These are phyloP conservation scores for Tyrophagus putrescentiae DNA, from an alignment of 1,140 invertebrate genomes.

Conservation along the genomic window DNA sequence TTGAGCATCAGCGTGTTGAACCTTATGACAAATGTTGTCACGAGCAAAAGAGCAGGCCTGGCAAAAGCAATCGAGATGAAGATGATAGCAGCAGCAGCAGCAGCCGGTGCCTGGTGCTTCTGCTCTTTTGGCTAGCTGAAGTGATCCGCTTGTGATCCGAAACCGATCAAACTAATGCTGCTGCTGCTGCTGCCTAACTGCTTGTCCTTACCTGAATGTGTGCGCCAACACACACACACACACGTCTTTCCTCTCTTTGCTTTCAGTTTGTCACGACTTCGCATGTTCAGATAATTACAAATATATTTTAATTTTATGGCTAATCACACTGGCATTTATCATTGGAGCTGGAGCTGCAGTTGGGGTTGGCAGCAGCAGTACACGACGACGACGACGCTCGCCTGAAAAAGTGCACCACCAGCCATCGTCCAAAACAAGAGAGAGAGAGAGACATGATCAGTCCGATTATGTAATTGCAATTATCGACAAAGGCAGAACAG, in stretches of 20 bases:
- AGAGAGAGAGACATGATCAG: background rate
- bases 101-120: background rate
- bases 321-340: constrained; percentile 19
- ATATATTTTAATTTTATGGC: constrained; percentile 17
- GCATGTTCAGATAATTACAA: constrained; percentile 18
- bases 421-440: background rate
- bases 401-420: background rate
- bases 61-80: constrained; percentile 9
- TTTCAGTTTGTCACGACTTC: constrained; percentile 2
- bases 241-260: background rate
- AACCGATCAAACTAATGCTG: constrained; percentile 14
- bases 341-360: background rate
- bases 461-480: constrained; percentile 17
- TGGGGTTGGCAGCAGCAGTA: background rate
- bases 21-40: constrained; percentile 19
- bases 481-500: too few species aligned
- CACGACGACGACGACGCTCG: background rate
- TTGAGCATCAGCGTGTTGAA: background rate
- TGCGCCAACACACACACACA: too few species aligned
- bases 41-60: background rate
- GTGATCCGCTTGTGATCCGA: constrained; percentile 15
- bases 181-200: too few species aligned
- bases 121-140: too few species aligned
- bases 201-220: too few species aligned
- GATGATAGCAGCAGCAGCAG: background rate